Evolutionary conservation across 1,140 invertebrate species (phyloP).

Genomic region (Hestina assimilis): DNA sequence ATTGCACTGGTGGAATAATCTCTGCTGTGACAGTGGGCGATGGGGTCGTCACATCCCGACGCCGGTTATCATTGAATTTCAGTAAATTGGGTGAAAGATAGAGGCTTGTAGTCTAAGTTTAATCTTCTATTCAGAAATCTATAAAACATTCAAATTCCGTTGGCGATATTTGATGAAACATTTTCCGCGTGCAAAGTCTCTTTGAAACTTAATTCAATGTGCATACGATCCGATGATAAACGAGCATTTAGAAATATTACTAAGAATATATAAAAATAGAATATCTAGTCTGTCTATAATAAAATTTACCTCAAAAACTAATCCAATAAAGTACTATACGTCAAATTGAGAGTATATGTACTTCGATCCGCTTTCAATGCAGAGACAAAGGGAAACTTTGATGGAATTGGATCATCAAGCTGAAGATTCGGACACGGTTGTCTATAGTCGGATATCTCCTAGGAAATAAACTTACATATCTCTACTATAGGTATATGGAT

Average conservation of each 20-base stretch:
- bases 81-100: too few species aligned
- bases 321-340: slow-evolving; percentile 44
- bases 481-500: background rate
- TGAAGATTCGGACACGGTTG: slow-evolving; percentile 47
- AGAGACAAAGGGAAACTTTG: slow-evolving; percentile 62
- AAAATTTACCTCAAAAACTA: slow-evolving; percentile 8
- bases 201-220: background rate
- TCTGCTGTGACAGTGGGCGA: too few species aligned
- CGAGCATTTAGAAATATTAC: too few species aligned
- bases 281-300: background rate
- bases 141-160: background rate
- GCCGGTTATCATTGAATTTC: too few species aligned
- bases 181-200: background rate
- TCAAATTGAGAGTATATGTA: slow-evolving; percentile 42
- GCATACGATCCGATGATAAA: too few species aligned
- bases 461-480: slow-evolving; percentile 12
- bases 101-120: background rate
- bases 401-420: slow-evolving; percentile 58
- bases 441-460: slow-evolving; percentile 27
- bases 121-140: background rate
- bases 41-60: too few species aligned
- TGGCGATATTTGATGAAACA: background rate
- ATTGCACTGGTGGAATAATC: too few species aligned
- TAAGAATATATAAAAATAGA: background rate
- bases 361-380: slow-evolving; percentile 54